A percentile compares a stretch with the other conserved stretches of the same genome.
These are phyloP conservation scores for Ascidia mentula DNA, from an alignment of 23 tunicate species.

Conservation along the genomic window DNA sequence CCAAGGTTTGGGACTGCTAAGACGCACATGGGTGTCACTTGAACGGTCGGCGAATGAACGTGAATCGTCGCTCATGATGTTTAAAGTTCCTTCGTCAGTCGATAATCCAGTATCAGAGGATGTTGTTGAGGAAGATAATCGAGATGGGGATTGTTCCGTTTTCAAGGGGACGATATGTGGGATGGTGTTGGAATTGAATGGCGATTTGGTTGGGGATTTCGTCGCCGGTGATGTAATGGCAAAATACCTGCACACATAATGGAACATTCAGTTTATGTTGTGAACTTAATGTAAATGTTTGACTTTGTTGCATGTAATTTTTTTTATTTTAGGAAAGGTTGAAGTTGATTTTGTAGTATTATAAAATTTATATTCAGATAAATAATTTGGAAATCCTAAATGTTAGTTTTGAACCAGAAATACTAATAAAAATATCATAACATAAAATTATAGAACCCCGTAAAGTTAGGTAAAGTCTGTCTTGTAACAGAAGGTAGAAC, in stretches of 20 bases:
- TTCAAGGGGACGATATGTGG: slow-evolving; percentile 10
- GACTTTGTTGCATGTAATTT: too few species aligned
- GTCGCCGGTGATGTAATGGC: slow-evolving; percentile 75
- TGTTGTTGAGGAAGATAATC: slow-evolving; percentile 22
- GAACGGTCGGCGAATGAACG: neutral
- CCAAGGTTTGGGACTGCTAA: slow-evolving; percentile 17
- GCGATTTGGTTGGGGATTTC: slow-evolving; percentile 21
- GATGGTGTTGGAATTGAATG: neutral
- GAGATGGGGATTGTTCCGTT: neutral
- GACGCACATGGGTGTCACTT: neutral
- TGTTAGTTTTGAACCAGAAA: too few species aligned
- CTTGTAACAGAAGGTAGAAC: too few species aligned
- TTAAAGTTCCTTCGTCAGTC: slow-evolving; percentile 39
- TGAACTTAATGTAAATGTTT: too few species aligned
- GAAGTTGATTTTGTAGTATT: too few species aligned
- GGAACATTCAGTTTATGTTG: too few species aligned
- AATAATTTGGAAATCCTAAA: too few species aligned
- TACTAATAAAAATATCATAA: too few species aligned
- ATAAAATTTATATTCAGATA: too few species aligned
- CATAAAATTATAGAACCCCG: too few species aligned
- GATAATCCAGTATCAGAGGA: slow-evolving; percentile 34
- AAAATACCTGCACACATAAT: slow-evolving; percentile 45
- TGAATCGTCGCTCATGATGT: slow-evolving; percentile 15
- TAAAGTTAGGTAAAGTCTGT: too few species aligned
- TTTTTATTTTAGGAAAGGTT: too few species aligned